Percentiles rank a stretch among this genome's conserved stretches.
Evolutionary conservation across 1,140 invertebrate species (phyloP).

Genomic region (Trichoplusia ni): DNA sequence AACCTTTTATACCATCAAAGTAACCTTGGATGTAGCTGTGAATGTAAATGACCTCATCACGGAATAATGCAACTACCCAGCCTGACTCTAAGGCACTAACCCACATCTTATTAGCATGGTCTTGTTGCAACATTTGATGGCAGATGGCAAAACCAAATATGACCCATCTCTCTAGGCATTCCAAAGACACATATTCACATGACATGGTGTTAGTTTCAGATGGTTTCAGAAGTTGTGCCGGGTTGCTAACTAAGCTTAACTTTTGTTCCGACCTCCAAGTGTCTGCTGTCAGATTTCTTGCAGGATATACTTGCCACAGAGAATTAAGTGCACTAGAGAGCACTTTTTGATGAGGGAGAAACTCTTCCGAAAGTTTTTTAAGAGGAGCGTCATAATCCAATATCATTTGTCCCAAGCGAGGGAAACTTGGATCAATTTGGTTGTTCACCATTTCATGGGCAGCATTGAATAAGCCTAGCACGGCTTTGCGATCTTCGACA

Average conservation of each 20-base stretch:
- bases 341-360: conserved; percentile 96
- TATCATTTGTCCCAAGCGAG: conserved; percentile 97
- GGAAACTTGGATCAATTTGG: conserved; percentile 95
- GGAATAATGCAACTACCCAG: conserved; percentile 96
- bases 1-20: conserved; percentile 98
- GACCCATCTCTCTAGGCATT: conserved; percentile 98
- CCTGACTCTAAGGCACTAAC: conserved; percentile 94
- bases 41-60: conserved; percentile 98
- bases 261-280: conserved; percentile 97
- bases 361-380: conserved; percentile 98
- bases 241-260: conserved; percentile 96
- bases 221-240: conserved; percentile 95
- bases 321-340: conserved; percentile 93
- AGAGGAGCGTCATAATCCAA: conserved; percentile 98
- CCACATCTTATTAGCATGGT: conserved; percentile 94
- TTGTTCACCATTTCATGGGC: conserved; percentile 98
- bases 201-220: conserved; percentile 98
- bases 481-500: conserved; percentile 98
- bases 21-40: conserved; percentile 96
- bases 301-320: conserved; percentile 92
- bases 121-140: conserved; percentile 91
- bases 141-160: conserved; percentile 96
- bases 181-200: conserved; percentile 97
- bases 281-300: conserved; percentile 95
- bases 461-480: conserved; percentile 97